Evolutionary conservation across 1,140 invertebrate genomes (phyloP).

Genomic region (Chlorops oryzae): DNA sequence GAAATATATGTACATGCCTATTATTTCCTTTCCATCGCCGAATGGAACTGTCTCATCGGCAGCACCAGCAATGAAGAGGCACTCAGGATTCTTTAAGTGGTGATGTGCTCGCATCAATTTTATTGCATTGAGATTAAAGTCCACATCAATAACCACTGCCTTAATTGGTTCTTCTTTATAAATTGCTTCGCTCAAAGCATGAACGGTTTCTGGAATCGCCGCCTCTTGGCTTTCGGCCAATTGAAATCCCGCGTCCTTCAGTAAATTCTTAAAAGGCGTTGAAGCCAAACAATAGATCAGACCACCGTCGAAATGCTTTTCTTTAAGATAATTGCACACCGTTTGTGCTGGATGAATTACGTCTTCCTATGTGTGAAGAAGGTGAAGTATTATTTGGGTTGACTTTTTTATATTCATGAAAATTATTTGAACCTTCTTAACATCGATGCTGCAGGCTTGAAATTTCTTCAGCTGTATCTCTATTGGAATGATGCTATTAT

Average conservation of each 20-base stretch:
- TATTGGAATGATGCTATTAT: slow-evolving; percentile 53
- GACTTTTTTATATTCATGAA: too few relatives aligned
- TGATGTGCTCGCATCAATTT: slow-evolving; percentile 47
- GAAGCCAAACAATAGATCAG: slow-evolving; percentile 40
- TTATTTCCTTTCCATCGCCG: slow-evolving; percentile 31
- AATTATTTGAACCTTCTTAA: slow-evolving; percentile 32
- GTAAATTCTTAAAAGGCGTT: slow-evolving; percentile 17
- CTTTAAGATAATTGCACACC: slow-evolving; percentile 43
- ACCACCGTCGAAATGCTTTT: slow-evolving; percentile 36
- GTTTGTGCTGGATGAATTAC: slow-evolving; percentile 40
- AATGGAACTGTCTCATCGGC: slow-evolving; percentile 49
- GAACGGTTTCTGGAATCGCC: slow-evolving; percentile 21
- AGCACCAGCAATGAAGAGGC: slow-evolving; percentile 46
- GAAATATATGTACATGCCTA: slow-evolving; percentile 18
- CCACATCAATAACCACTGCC: slow-evolving; percentile 50
- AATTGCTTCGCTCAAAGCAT: slow-evolving; percentile 37
- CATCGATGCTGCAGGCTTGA: slow-evolving; percentile 39
- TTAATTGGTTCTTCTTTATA: slow-evolving; percentile 44
- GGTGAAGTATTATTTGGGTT: neutral
- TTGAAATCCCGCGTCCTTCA: slow-evolving; percentile 41
- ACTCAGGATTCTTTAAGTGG: slow-evolving; percentile 44
- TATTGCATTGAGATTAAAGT: slow-evolving; percentile 46
- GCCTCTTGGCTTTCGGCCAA: slow-evolving; percentile 21
- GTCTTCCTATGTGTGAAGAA: slow-evolving; percentile 30
- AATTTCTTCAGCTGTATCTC: slow-evolving; percentile 45